These are phyloP conservation scores for Lordiphosa andalusiaca DNA, from an alignment of 2,888 invertebrate species.

Conservation along the genomic window DNA sequence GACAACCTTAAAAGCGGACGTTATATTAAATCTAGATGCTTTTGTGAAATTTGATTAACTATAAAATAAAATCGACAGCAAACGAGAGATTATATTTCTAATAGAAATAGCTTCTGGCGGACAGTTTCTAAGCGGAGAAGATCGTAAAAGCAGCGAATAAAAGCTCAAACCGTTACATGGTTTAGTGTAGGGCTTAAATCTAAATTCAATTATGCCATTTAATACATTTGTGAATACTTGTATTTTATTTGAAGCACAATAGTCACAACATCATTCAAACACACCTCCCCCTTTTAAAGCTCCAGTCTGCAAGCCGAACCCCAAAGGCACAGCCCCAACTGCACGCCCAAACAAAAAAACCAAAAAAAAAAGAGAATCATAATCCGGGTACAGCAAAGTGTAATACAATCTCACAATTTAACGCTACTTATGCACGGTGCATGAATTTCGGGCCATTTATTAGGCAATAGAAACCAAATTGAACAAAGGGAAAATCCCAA, in stretches of 20 bases:
- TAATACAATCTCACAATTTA: constrained; percentile 58
- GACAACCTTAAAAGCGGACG: too few relatives aligned
- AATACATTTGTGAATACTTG: not conserved
- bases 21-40: too few relatives aligned
- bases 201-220: too few relatives aligned
- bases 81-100: too few relatives aligned
- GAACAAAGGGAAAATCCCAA: constrained; percentile 15
- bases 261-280: not conserved
- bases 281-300: not conserved
- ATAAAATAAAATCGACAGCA: too few relatives aligned
- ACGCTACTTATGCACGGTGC: constrained; percentile 64
- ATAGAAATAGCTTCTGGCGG: too few relatives aligned
- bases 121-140: too few relatives aligned
- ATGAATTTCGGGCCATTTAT: constrained; percentile 55
- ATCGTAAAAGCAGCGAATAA: too few relatives aligned
- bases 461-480: constrained; percentile 25
- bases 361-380: constrained; percentile 13
- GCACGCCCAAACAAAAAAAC: constrained; percentile 6
- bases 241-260: constrained; percentile 1
- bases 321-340: constrained; percentile 14
- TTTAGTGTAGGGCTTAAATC: too few relatives aligned
- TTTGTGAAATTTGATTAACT: too few relatives aligned
- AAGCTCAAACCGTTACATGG: too few relatives aligned
- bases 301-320: constrained; percentile 8
- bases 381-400: constrained; percentile 35